Evolutionary conservation across 2,113 vertebrate genomes (phyloP).

Genomic region (Crotalus tigris): DNA sequence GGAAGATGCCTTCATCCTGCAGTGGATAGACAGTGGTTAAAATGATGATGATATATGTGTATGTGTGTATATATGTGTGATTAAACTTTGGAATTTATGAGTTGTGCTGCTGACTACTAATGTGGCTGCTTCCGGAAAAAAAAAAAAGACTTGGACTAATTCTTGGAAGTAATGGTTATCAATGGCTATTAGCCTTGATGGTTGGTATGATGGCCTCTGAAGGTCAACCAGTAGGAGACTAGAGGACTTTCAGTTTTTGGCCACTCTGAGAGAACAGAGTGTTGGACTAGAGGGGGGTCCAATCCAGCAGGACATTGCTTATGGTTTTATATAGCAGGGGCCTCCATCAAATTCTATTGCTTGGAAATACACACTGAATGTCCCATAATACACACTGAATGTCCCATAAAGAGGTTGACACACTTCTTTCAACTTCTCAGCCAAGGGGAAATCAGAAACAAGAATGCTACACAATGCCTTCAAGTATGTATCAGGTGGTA

Average conservation of each 20-base stretch:
- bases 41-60: no score
- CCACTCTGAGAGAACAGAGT: background rate
- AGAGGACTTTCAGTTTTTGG: background rate
- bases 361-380: background rate
- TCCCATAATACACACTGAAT: background rate
- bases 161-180: background rate
- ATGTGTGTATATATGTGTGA: background rate
- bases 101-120: background rate
- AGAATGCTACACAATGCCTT: background rate
- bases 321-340: background rate
- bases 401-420: background rate
- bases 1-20: no score
- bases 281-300: background rate
- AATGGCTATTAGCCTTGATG: background rate
- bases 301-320: background rate
- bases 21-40: no score
- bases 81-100: background rate
- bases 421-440: background rate
- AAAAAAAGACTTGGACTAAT: background rate
- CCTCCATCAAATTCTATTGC: background rate
- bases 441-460: slow-evolving; percentile 12
- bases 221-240: background rate
- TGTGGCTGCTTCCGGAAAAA: background rate
- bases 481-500: slow-evolving; percentile 23
- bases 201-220: background rate